Percentiles rank a stretch among this genome's conserved stretches.
Conservation (phyloP, 1,140 invertebrate genomes). For the Heterodera schachtii region DNA sequence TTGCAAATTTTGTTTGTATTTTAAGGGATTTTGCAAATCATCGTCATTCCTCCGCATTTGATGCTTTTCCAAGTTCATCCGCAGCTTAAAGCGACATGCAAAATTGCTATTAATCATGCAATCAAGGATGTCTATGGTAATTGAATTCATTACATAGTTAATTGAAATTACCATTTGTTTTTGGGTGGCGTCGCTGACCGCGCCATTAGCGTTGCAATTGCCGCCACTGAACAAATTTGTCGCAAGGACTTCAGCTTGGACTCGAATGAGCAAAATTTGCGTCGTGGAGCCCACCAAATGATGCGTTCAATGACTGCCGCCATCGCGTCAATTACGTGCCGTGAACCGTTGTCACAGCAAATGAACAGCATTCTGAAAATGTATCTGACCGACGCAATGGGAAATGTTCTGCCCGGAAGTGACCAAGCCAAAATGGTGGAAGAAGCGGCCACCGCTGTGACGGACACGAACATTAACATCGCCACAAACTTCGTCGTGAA, state of each 20-base stretch:
- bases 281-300: constrained; percentile 90
- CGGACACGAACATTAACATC: constrained; percentile 92
- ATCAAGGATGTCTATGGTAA: constrained; percentile 45
- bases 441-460: constrained; percentile 76
- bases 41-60: constrained; percentile 42
- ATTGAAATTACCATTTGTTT: too few species aligned
- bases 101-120: constrained; percentile 38
- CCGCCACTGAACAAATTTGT: constrained; percentile 91
- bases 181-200: constrained; percentile 82
- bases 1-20: neutral
- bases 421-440: constrained; percentile 81
- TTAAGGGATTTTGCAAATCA: constrained; percentile 40
- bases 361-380: constrained; percentile 84
- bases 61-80: constrained; percentile 59
- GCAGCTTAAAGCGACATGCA: constrained; percentile 37
- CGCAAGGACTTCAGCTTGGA: constrained; percentile 97
- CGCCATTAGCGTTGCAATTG: constrained; percentile 91
- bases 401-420: constrained; percentile 56
- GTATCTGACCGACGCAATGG: constrained; percentile 66
- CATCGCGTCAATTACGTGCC: constrained; percentile 96
- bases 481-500: constrained; percentile 97
- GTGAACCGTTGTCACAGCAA: constrained; percentile 84
- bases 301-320: constrained; percentile 92
- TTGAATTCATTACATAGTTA: neutral
- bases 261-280: constrained; percentile 87